These are phyloP conservation scores for Tragelaphus scriptus DNA, from an alignment of 2,113 vertebrate genomes.

Conservation along the genomic window DNA sequence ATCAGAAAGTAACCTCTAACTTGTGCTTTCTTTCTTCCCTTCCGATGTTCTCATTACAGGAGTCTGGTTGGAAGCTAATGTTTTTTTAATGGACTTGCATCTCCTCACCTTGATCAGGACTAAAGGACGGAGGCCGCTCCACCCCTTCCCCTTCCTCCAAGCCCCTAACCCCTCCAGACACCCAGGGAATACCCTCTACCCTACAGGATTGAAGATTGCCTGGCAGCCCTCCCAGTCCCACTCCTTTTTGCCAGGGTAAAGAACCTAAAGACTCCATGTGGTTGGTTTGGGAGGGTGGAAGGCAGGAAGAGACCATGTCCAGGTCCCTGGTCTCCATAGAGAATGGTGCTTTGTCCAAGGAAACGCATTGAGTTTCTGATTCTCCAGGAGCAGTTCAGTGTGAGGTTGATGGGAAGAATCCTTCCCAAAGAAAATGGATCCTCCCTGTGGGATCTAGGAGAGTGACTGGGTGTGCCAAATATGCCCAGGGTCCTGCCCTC, in stretches of 20 bases:
- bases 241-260: conserved; percentile 68
- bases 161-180: conserved; percentile 54
- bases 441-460: not conserved
- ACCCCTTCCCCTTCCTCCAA: conserved; percentile 63
- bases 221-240: conserved; percentile 69
- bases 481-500: conserved; percentile 48
- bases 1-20: conserved; percentile 8
- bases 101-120: conserved; percentile 84
- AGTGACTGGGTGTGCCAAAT: conserved; percentile 58
- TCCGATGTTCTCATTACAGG: conserved; percentile 71
- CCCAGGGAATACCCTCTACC: conserved; percentile 64
- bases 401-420: conserved; percentile 46
- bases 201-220: conserved; percentile 63
- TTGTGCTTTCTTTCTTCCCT: not conserved
- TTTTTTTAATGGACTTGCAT: conserved; percentile 85
- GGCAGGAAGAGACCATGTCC: conserved; percentile 18
- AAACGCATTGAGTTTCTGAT: conserved; percentile 69
- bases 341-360: conserved; percentile 80
- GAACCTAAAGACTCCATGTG: conserved; percentile 45
- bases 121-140: conserved; percentile 76
- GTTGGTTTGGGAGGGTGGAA: conserved; percentile 28
- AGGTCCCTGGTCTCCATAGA: conserved; percentile 72
- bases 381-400: conserved; percentile 38
- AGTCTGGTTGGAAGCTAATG: conserved; percentile 73
- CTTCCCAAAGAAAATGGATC: conserved; percentile 33